These are phyloP conservation scores for Blastobasis adustella DNA, from an alignment of 2,888 invertebrate species.

Conservation along the genomic window DNA sequence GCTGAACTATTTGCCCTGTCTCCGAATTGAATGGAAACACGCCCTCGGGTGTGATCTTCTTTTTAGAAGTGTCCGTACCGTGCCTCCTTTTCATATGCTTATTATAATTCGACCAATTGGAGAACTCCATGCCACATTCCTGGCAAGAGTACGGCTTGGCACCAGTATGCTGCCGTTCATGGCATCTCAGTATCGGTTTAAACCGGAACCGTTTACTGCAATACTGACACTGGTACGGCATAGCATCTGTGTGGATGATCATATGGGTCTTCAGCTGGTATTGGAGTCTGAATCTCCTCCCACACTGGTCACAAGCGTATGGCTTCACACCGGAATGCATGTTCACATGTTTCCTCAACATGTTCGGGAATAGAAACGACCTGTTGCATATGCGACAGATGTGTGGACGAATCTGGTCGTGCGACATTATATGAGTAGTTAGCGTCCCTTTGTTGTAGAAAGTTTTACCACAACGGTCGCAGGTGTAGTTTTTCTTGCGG, in stretches of 20 bases:
- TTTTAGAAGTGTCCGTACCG: constrained; percentile 65
- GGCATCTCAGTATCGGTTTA: constrained; percentile 83
- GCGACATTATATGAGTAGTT: constrained; percentile 59
- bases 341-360: constrained; percentile 57
- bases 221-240: constrained; percentile 85
- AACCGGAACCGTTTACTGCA: constrained; percentile 85
- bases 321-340: constrained; percentile 63
- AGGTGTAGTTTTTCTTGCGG: constrained; percentile 55
- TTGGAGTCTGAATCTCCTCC: constrained; percentile 73
- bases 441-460: constrained; percentile 63
- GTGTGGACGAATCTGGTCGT: constrained; percentile 56
- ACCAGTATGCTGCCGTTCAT: constrained; percentile 81
- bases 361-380: constrained; percentile 58
- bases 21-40: constrained; percentile 61
- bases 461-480: constrained; percentile 62
- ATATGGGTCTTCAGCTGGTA: constrained; percentile 84
- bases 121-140: constrained; percentile 82
- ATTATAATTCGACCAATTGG: constrained; percentile 89
- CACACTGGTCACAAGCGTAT: constrained; percentile 61
- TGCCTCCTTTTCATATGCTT: constrained; percentile 87
- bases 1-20: constrained; percentile 55
- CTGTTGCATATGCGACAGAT: constrained; percentile 59
- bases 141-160: constrained; percentile 83
- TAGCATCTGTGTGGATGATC: constrained; percentile 84
- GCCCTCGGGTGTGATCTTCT: constrained; percentile 72